phyloP scores from a whole-genome alignment of 2,888 invertebrate species.

The Agrotis ipsilon region DNA sequence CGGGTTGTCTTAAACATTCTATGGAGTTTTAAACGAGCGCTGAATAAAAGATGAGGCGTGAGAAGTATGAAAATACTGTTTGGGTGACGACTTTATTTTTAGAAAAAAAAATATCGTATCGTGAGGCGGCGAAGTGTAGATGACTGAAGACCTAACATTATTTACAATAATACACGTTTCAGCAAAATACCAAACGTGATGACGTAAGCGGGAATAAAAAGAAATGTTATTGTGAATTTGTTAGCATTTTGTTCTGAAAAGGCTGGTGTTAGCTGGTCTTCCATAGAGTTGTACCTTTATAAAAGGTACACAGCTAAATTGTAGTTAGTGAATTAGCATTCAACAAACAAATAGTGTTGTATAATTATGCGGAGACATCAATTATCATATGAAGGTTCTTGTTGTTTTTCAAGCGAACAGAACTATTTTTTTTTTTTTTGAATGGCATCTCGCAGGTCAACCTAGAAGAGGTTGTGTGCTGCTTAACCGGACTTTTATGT shows the following conservation, averaged over 20 bases:
- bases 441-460: no score
- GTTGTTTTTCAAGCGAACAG: no score
- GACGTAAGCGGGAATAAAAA: slow-evolving; percentile 19
- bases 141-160: slow-evolving; percentile 31
- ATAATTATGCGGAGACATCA: no score
- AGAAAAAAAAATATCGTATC: slow-evolving; percentile 32
- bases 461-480: no score
- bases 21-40: slow-evolving; percentile 64
- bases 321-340: no score
- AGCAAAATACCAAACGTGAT: slow-evolving; percentile 29
- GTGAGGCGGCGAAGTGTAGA: slow-evolving; percentile 20
- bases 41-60: slow-evolving; percentile 72
- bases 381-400: no score
- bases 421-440: no score
- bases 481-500: no score
- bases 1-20: slow-evolving; percentile 68
- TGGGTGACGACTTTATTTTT: slow-evolving; percentile 48
- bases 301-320: neutral
- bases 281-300: neutral
- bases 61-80: slow-evolving; percentile 59
- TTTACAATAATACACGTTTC: slow-evolving; percentile 35
- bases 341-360: no score
- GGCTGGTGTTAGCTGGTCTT: neutral
- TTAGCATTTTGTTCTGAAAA: neutral
- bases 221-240: slow-evolving; percentile 3